Evolutionary conservation across 2,113 vertebrate genomes (phyloP).

Genomic region (Chamaetylas fuelleborni): DNA sequence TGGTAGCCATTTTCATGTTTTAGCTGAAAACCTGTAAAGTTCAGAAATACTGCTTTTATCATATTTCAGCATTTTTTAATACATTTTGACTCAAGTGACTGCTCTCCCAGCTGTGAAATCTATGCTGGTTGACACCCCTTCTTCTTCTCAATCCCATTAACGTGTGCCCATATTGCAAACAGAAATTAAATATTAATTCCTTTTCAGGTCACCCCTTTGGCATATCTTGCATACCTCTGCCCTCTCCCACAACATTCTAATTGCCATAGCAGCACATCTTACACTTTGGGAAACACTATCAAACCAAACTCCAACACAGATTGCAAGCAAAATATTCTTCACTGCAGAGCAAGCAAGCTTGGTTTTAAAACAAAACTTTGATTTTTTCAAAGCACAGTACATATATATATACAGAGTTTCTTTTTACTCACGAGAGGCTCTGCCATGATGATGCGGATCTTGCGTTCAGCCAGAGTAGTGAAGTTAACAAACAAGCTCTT

Average conservation of each 20-base stretch:
- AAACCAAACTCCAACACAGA: not conserved
- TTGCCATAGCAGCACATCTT: not conserved
- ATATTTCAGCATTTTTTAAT: not conserved
- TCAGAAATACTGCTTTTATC: not conserved
- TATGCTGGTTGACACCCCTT: not conserved
- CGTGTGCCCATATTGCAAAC: not conserved
- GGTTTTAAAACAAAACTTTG: not conserved
- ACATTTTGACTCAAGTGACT: not conserved
- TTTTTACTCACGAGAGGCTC: constrained; percentile 90
- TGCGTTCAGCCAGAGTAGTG: constrained; percentile 89
- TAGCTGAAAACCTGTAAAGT: not conserved
- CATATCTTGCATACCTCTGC: not conserved
- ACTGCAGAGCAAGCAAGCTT: not conserved
- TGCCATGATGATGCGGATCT: constrained; percentile 96
- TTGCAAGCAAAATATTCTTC: not conserved
- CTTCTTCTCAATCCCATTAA: not conserved
- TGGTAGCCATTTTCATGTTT: not conserved
- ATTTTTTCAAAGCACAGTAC: not conserved
- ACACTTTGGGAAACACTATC: not conserved
- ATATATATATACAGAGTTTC: not conserved
- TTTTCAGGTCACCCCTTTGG: not conserved
- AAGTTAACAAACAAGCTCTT: constrained; percentile 97
- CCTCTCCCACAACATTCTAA: constrained; percentile 4
- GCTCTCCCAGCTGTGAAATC: not conserved
- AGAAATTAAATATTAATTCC: not conserved